Conservation (phyloP, 2,888 invertebrate species). For the Drosophila neotestacea region DNA sequence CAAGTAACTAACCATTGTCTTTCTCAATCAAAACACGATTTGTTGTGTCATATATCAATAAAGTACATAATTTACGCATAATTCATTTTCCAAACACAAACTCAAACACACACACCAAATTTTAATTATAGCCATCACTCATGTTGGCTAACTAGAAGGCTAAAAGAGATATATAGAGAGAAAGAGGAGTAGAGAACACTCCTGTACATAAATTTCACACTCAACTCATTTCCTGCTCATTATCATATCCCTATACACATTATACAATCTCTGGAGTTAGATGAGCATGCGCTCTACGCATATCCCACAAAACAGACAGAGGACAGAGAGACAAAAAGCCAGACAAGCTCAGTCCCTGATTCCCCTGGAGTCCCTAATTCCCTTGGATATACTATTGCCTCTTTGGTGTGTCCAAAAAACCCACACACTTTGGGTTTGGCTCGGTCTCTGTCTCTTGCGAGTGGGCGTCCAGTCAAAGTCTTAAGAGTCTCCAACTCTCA, state of each 20-base stretch:
- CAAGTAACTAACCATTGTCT: slow-evolving; percentile 20
- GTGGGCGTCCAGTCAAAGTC: slow-evolving; percentile 59
- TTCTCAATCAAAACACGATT: slow-evolving; percentile 58
- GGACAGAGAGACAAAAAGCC: slow-evolving; percentile 8
- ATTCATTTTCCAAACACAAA: slow-evolving; percentile 35
- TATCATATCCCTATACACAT: slow-evolving; percentile 68
- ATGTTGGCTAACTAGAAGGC: slow-evolving; percentile 50
- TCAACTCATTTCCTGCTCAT: slow-evolving; percentile 80
- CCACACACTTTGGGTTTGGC: slow-evolving; percentile 53
- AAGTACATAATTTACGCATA: slow-evolving; percentile 58
- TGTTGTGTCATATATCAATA: slow-evolving; percentile 44
- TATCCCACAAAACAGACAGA: slow-evolving; percentile 9
- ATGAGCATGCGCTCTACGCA: slow-evolving; percentile 60
- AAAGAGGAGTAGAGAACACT: slow-evolving; percentile 50
- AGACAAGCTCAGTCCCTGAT: slow-evolving; percentile 3
- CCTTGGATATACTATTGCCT: slow-evolving; percentile 1
- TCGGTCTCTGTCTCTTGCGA: slow-evolving; percentile 27
- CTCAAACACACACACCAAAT: slow-evolving; percentile 34
- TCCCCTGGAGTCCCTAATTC: slow-evolving; percentile 4
- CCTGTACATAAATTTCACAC: slow-evolving; percentile 80
- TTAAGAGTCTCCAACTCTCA: background rate
- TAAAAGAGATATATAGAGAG: background rate
- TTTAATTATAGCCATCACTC: slow-evolving; percentile 75
- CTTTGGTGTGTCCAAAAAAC: slow-evolving; percentile 65
- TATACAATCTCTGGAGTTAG: slow-evolving; percentile 56